Evolutionary conservation across 2,888 invertebrate species (phyloP), one percentile per base, ranked within the genome.

Genomic region (Drosophila meridionalis): DNA sequence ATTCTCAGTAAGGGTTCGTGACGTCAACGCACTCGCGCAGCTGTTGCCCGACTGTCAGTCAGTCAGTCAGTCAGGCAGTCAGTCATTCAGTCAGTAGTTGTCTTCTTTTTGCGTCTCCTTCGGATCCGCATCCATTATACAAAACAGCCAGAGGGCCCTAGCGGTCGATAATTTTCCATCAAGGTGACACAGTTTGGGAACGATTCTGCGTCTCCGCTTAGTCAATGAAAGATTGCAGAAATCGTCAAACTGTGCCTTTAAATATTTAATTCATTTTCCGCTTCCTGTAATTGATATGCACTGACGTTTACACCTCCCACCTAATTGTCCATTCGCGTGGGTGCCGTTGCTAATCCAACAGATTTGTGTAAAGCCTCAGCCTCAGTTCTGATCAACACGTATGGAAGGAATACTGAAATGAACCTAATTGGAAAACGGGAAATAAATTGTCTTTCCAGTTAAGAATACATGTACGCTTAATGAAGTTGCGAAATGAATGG

Each of bases 201-300:
- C 52, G 38, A 5, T 56, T 28, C 26, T 59, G 52, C 52, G 34
- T 4, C 32, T 50, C 56, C 14, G 47, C 32, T 50, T 56, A 38
- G 52, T 74, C 72, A 86, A 81, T 86, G 79, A 63, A 76, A 57
- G 50, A 62, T 36, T 64, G 64, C 55, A 61, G 45, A 74, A 65
- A 67, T 76, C 42, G 47, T n/a, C 36, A 59, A 71, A 74, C 52
- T 66, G 45, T 64, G 45, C 28, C 56, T 80, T 87, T 66, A 73
- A 73, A 80, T 76, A 65, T 79, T 84, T 76, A 83, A 85, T 87
- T 84, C 69, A 80, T 78, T 87, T 82, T 61, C 73, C 72, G 74
- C 66, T 85, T 87, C 83, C 83, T 82, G 83, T 70, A 60, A 68
- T 88, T 86, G 67, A 63, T 50, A 86, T 86, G 70, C 73, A 70